Evolutionary conservation across 2,888 invertebrate species (phyloP), one percentile per base, ranked within the genome.

Genomic region (Dynastes hyllus): DNA sequence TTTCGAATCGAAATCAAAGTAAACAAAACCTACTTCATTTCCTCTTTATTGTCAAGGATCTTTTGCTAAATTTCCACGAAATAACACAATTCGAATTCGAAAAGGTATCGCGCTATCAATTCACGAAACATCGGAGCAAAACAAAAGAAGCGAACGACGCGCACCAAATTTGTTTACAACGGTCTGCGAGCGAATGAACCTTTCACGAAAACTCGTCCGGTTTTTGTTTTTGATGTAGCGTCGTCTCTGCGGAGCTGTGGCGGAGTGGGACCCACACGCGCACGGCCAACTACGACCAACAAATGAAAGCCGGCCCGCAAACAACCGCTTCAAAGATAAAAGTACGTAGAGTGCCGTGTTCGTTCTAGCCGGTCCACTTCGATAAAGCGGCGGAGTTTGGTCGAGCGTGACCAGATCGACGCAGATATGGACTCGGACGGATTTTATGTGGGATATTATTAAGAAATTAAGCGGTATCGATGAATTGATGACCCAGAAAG

Each of bases 321-420:
- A 86, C 84, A 85, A 86, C 84, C 84, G 84, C 86, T 85, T 85
- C 85, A 85, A 85, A 85, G 85, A 86, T 85, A 86, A 85, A 86
- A 86, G 84, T 84, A 84, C 85, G 83, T 84, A 85, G 85, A 84
- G 85, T 84, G 84, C 85, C 84, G 84, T 81, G 83, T 83, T 82
- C 83, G 83, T 13, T 53, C 73, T 82, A 82, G 84, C 61, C 80
- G 80, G 78, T 80, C 82, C 85, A 78, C 13, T 71, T 77, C 82
- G 82, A 83, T 82, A 66, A 82, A 86, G 75, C 78, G 1, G 63
- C 76, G 75, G 29, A 9, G 16, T 11, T 13, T 69, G 16, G n/a
- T 27, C 22, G 67, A 66, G 66, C 53, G 53, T 55, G 53, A 63
- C 51, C 37, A 53, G 66, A 77, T 69, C 67, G 27, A 16, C 11